Base-by-base conservation (phyloP, 2,888 invertebrate species). In the Macrosoma leucophasiata region DNA sequence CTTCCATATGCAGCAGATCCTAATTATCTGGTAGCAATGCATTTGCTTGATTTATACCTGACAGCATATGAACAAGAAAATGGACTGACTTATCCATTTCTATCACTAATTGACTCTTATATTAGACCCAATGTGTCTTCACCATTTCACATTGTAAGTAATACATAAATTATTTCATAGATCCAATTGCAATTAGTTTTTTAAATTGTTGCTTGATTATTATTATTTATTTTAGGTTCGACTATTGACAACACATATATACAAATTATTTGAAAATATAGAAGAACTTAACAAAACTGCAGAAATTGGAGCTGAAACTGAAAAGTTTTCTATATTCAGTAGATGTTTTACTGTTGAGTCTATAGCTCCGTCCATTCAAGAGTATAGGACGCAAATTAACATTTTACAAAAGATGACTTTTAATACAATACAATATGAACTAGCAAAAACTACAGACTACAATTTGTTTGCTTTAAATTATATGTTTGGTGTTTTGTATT, bases 401-500 rank as follows among this genome's bases (percentile, higher is more conserved):
- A 76, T 88, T 33, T 67, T 97, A 12, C 91, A 93, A 52, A 90
- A 91, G 56, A 81, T 97, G 44, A 86, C 90, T 2, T 90, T 87
- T 37, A 87, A 88, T 25, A 86, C 88, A 10, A 85, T 86, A 12
- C 85, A 87, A 39, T 87, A 85, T 46, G 84, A 86, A 42, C 58
- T 89, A 38, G 82, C 84, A 3, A 85, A 86, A 53, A 72, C 86
- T 27, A 84, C 87, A 0, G 84, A 85, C 4, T 91, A 87, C 48
- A 84, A 86, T 52, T 74, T 87, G 48, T 88, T 92, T 52, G 89
- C 92, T 0, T 62, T 98, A 11, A 86, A 90, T 40, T 95, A 93
- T 55, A 85, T 97, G 54, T 84, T 97, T 17, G 96, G 97, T 2
- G 87, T 90, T 38, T 77, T 97, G 28, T 94, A 93, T 65, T 85